Conservation (phyloP, 2,797 vertebrate species). For the Arnoldichthys spilopterus region DNA sequence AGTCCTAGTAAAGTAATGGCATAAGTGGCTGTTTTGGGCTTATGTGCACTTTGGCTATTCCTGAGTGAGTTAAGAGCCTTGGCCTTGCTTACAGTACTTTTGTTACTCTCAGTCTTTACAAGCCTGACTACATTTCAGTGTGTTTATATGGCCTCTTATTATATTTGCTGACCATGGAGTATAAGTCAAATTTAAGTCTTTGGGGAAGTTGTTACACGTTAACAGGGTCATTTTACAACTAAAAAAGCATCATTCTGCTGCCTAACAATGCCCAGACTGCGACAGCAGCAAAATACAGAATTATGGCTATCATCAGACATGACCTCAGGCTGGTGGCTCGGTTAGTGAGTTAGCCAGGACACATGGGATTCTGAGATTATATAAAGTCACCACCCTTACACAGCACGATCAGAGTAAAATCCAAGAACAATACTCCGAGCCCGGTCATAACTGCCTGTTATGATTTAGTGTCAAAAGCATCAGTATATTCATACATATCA, state of each 20-base stretch:
- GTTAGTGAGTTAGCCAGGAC: no score
- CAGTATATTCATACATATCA: no score
- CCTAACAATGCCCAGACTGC: not conserved
- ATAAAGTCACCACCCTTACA: no score
- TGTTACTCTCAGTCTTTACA: not conserved
- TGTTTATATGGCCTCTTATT: not conserved
- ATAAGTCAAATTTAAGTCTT: no score
- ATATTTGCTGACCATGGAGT: not conserved
- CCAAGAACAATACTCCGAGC: not conserved
- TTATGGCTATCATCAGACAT: not conserved
- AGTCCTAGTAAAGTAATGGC: not conserved
- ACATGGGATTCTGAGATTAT: no score
- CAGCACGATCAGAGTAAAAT: no score
- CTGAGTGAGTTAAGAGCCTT: not conserved
- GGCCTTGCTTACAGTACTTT: not conserved
- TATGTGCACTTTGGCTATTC: not conserved
- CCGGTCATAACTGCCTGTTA: not conserved
- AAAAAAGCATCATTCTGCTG: no score
- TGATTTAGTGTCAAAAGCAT: no score
- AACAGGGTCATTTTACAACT: no score
- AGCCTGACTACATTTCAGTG: not conserved
- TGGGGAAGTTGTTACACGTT: no score
- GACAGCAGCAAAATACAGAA: not conserved
- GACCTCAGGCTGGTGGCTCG: no score
- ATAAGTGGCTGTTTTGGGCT: not conserved